Evolutionary conservation across 2,113 vertebrate genomes (phyloP).

Genomic region (Todiramphus chloris): DNA sequence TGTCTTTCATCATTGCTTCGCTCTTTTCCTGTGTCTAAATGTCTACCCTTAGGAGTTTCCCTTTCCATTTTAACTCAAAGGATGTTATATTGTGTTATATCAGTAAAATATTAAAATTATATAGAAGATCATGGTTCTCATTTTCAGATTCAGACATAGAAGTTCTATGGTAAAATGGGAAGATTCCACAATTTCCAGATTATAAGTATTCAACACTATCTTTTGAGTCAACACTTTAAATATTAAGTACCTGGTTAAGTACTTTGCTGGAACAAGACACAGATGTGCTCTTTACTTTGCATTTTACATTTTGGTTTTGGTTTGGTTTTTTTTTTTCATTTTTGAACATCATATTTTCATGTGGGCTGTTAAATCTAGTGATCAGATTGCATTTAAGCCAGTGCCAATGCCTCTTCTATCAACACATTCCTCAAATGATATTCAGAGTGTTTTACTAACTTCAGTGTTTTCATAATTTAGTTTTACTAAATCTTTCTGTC

Average conservation of each 20-base stretch:
- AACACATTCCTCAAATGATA: not conserved
- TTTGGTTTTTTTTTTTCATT: not conserved
- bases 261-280: not conserved
- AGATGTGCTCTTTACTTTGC: not conserved
- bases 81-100: not conserved
- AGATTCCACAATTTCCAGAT: not conserved
- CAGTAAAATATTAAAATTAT: not conserved
- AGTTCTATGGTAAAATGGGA: not conserved
- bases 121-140: not conserved
- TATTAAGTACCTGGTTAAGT: not conserved
- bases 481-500: not conserved
- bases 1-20: not conserved
- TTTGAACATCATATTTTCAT: not conserved
- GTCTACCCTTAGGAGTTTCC: not conserved
- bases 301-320: not conserved
- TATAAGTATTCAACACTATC: not conserved
- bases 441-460: not conserved
- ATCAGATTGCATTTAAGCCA: not conserved
- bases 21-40: not conserved
- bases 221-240: not conserved
- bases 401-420: not conserved
- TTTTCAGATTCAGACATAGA: not conserved
- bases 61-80: not conserved
- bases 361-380: not conserved
- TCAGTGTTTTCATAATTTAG: not conserved